phyloP scores from a whole-genome alignment of 2,113 vertebrate species.

The Ailurus styani region DNA sequence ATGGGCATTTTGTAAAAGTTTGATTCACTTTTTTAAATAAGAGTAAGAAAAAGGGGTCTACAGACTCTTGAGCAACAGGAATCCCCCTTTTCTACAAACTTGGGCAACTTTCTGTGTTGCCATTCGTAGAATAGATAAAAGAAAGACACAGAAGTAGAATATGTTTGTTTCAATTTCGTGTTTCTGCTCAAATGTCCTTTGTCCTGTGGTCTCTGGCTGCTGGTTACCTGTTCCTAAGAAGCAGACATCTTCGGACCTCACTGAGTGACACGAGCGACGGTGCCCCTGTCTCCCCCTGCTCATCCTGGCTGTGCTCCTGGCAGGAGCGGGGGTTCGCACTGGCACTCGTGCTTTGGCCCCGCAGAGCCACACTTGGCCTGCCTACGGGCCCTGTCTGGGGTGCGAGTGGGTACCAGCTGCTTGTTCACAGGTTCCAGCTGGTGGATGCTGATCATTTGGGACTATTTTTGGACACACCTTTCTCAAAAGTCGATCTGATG shows the following conservation, averaged over 20 bases:
- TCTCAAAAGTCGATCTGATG: not conserved
- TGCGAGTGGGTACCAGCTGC: not conserved
- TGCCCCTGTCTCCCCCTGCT: rapidly evolving
- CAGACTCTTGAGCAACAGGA: not conserved
- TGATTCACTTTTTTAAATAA: not conserved
- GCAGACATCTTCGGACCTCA: not conserved
- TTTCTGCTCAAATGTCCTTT: not conserved
- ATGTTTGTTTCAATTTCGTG: rapidly evolving
- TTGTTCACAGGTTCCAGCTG: rapidly evolving
- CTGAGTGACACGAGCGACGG: rapidly evolving
- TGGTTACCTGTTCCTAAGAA: rapidly evolving
- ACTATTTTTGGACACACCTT: not conserved
- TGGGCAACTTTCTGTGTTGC: not conserved
- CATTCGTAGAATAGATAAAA: not conserved
- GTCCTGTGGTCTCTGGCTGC: no score
- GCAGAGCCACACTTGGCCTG: not conserved
- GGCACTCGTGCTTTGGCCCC: not conserved
- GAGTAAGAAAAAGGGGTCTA: not conserved
- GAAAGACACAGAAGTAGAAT: not conserved
- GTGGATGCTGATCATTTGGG: not conserved
- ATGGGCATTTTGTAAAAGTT: not conserved
- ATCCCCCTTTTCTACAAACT: not conserved
- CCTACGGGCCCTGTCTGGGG: not conserved
- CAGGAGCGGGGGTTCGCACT: rapidly evolving
- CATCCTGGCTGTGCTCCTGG: not conserved